phyloP scores from a whole-genome alignment of 2,113 vertebrate species.

The Bucco capensis region DNA sequence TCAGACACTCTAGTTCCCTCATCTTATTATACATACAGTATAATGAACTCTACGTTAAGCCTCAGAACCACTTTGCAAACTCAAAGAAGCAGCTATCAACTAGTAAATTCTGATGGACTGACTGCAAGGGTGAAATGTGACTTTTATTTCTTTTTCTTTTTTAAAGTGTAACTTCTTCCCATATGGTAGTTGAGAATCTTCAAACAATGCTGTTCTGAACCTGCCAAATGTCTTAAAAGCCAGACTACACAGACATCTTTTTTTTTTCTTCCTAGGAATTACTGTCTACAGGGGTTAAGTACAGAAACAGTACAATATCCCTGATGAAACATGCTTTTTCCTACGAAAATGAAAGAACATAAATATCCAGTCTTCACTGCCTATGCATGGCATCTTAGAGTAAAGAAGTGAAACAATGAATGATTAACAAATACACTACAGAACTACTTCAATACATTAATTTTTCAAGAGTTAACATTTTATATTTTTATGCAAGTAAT shows the following conservation, averaged over 20 bases:
- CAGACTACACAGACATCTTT: not conserved
- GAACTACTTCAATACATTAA: not conserved
- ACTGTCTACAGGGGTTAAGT: not conserved
- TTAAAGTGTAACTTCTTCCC: not conserved
- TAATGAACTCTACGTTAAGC: not conserved
- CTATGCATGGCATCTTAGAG: not conserved
- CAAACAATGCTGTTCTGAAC: not conserved
- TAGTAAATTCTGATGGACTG: not conserved
- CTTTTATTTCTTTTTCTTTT: not conserved
- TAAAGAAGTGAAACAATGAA: not conserved
- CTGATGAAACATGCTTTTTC: not conserved
- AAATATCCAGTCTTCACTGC: not conserved
- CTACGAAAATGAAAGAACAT: not conserved
- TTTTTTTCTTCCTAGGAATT: not conserved
- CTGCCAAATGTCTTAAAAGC: not conserved
- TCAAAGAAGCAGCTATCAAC: not conserved
- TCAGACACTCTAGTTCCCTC: not conserved
- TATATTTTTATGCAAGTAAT: not conserved
- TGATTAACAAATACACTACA: not conserved
- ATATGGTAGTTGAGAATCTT: not conserved
- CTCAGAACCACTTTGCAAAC: not conserved
- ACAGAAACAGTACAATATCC: not conserved
- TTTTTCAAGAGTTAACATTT: not conserved
- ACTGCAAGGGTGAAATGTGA: not conserved
- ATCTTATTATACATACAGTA: not conserved